These are phyloP conservation scores for Enoplosus armatus DNA, from an alignment of 2,797 vertebrate species.

Conservation along the genomic window DNA sequence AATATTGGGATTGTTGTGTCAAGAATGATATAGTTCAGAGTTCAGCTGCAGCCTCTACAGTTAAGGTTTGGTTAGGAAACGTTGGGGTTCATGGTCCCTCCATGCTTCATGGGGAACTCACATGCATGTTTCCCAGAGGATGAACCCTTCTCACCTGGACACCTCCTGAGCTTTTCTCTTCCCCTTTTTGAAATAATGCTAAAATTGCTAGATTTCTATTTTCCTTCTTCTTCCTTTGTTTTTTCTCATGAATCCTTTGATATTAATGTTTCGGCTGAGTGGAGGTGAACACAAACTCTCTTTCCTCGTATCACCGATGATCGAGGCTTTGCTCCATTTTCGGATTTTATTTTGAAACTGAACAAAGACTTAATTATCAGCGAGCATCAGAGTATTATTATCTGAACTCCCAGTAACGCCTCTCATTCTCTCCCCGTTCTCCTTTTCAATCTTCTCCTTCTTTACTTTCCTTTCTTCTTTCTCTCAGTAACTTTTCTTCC, in stretches of 20 bases:
- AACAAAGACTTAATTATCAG: conserved; percentile 46
- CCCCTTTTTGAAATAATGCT: background rate
- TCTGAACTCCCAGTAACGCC: conserved; percentile 9
- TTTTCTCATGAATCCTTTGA: background rate
- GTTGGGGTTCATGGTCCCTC: too few species aligned
- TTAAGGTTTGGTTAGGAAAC: too few species aligned
- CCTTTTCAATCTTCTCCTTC: background rate
- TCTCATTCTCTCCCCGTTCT: background rate
- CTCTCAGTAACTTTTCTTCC: background rate
- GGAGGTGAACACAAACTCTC: background rate
- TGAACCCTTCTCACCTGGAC: too few species aligned
- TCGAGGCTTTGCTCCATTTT: background rate
- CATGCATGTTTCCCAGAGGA: background rate
- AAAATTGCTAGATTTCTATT: background rate
- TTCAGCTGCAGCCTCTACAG: too few species aligned
- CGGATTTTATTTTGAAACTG: conserved; percentile 28
- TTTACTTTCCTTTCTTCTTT: background rate
- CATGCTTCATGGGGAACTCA: too few species aligned
- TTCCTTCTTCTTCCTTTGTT: background rate
- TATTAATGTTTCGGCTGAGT: background rate
- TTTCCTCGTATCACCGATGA: conserved; percentile 7
- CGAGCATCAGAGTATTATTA: conserved; percentile 13
- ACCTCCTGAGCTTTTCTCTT: background rate
- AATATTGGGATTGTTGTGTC: too few species aligned
- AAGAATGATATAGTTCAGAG: too few species aligned